Percentiles rank a stretch among this genome's conserved stretches.
phyloP scores from a whole-genome alignment of 2,797 vertebrate species.

The Danio kyathit region DNA sequence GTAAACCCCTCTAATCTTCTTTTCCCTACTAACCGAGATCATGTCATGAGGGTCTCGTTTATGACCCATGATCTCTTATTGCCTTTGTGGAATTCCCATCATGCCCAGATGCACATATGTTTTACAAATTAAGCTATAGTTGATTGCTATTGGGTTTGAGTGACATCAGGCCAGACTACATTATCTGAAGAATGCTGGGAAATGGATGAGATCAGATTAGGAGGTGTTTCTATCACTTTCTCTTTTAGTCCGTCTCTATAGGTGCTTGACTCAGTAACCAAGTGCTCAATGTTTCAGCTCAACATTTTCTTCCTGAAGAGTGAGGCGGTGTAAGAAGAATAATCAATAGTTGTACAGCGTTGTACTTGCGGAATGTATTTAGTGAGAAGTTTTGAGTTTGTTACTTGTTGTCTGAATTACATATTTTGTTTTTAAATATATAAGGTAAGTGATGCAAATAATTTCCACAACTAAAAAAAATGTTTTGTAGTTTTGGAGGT shows the following conservation, averaged over 20 bases:
- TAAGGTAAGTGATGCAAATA: too few species aligned
- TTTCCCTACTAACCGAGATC: constrained; percentile 10
- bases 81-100: constrained; percentile 3
- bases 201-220: constrained; percentile 36
- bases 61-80: constrained; percentile 6
- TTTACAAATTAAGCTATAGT: not conserved
- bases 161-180: constrained; percentile 13
- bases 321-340: not conserved
- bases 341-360: not conserved
- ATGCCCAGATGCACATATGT: not conserved
- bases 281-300: not conserved
- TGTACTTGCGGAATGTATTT: not conserved
- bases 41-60: not conserved
- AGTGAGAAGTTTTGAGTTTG: too few species aligned
- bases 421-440: not conserved
- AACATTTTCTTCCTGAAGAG: not conserved
- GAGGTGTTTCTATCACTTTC: constrained; percentile 16
- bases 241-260: constrained; percentile 23
- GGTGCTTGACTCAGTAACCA: constrained; percentile 11
- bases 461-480: too few species aligned
- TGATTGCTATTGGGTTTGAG: not conserved
- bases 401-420: not conserved
- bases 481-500: too few species aligned
- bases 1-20: constrained; percentile 42
- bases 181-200: constrained; percentile 32